Evolutionary conservation across 92 coral and sea anemone species (phyloP), one percentile per base, ranked within the genome.

Genomic region (Chrysogorgia sp.): DNA sequence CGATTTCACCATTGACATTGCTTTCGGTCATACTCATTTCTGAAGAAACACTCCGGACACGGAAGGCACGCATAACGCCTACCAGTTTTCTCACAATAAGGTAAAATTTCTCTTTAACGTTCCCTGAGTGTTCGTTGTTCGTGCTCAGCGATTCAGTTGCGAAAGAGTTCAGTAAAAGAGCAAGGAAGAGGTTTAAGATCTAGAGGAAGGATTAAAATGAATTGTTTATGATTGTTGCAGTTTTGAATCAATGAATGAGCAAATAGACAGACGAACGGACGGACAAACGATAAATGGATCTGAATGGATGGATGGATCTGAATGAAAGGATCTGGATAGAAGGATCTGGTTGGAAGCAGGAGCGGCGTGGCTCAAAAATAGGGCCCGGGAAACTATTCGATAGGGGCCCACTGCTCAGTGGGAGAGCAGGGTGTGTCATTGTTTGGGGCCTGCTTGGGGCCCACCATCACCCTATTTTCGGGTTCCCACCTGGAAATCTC

Each of bases 101-200:
- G 45, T 80, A 47, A 55, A 93, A 87, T 77, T 58, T 30, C 17
- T 71, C 78, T 4, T 37, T 19, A 15, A 55, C 53, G 32, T n/a
- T 50, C 31, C 12, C 17, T 7, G 63, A 22, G 23, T 40, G 63
- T 52, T 55, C 33, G 7, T 21, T 25, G 63, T 2, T 21, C 28
- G 28, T 31, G 64, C 12, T 71, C 30, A 91, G 74, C 3, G 98
- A 94, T 79, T 89, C 98, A 0, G 88, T 92, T 7, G 97, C 97
- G 74, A 94, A 94, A 20, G 98, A 93, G 84, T 94, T 94, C 9
- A 94, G 89, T 59, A 94, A 79, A 21, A 94, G 84, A 22, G 98
- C 98, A 66, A 94, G 96, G 48, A 94, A 94, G 21, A 94, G 85
- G 68, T 94, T 94, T 23, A 94, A 86, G 2, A 94, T 96, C 98